phyloP scores from a whole-genome alignment of 1,140 invertebrate species.

The Bombus waltoni region DNA sequence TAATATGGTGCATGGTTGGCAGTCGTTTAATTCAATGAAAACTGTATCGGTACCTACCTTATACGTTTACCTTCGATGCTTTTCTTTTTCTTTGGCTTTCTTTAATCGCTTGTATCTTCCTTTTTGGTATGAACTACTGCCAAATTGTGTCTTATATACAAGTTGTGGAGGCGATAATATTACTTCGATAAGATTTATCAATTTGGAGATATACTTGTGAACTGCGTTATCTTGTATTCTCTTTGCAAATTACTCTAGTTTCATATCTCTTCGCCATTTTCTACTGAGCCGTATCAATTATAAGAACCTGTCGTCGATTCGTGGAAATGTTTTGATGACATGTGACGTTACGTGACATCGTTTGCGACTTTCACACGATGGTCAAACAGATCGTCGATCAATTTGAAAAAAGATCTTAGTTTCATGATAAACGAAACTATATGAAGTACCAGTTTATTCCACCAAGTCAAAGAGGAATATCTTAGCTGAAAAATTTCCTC shows the following conservation, averaged over 20 bases:
- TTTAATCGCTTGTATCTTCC: not conserved
- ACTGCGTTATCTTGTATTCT: not conserved
- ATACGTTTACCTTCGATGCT: not conserved
- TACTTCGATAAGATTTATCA: not conserved
- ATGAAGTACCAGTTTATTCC: not conserved
- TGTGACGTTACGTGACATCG: accelerated
- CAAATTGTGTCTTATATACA: not conserved
- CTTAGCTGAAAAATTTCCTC: not conserved
- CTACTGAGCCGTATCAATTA: not conserved
- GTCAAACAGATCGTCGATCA: not conserved
- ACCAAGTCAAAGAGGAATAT: not conserved
- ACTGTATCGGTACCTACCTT: not conserved
- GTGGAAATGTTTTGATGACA: not conserved
- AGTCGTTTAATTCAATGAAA: not conserved
- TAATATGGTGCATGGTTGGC: not conserved
- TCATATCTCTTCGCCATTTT: not conserved
- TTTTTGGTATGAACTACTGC: not conserved
- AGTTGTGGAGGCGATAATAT: not conserved
- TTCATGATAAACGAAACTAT: too few relatives aligned
- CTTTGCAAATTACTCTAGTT: not conserved
- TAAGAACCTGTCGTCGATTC: not conserved
- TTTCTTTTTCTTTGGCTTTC: not conserved
- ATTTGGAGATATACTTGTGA: not conserved
- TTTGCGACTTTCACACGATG: too few relatives aligned
- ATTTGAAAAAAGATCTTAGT: not conserved